These are phyloP conservation scores for Spatula versicolor DNA, from an alignment of 2,797 vertebrate genomes.

Conservation along the genomic window DNA sequence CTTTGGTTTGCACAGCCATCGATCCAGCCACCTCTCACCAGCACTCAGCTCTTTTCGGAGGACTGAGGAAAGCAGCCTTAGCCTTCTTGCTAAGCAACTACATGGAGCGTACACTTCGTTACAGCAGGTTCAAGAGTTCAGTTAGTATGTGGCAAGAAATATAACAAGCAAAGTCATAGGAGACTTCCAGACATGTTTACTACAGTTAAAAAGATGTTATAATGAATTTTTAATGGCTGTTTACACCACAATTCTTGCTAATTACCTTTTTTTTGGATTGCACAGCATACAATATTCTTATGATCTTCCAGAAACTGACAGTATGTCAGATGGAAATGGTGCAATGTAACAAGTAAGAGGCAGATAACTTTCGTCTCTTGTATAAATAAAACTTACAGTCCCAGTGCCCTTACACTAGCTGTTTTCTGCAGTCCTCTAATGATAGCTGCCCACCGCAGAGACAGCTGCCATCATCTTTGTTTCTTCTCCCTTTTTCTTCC, in stretches of 20 bases:
- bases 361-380: background rate
- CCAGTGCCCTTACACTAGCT: background rate
- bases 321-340: background rate
- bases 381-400: background rate
- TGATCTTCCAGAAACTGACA: slow-evolving; percentile 55
- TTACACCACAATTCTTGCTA: slow-evolving; percentile 68
- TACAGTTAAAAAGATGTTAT: slow-evolving; percentile 66
- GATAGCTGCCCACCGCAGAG: background rate
- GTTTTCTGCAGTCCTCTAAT: background rate
- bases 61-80: background rate
- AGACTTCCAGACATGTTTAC: slow-evolving; percentile 68
- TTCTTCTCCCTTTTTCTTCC: background rate
- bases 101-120: background rate
- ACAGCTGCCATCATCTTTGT: background rate
- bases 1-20: background rate
- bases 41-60: background rate
- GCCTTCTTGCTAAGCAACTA: background rate
- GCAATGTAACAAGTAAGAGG: background rate
- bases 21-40: background rate
- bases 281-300: slow-evolving; percentile 38
- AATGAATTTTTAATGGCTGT: slow-evolving; percentile 74
- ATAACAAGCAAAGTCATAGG: slow-evolving; percentile 17
- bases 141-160: slow-evolving; percentile 31
- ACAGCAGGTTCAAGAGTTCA: slow-evolving; percentile 63
- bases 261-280: slow-evolving; percentile 51